Conservation (phyloP, 2,797 vertebrate species). For the Ispidina lecontei region DNA sequence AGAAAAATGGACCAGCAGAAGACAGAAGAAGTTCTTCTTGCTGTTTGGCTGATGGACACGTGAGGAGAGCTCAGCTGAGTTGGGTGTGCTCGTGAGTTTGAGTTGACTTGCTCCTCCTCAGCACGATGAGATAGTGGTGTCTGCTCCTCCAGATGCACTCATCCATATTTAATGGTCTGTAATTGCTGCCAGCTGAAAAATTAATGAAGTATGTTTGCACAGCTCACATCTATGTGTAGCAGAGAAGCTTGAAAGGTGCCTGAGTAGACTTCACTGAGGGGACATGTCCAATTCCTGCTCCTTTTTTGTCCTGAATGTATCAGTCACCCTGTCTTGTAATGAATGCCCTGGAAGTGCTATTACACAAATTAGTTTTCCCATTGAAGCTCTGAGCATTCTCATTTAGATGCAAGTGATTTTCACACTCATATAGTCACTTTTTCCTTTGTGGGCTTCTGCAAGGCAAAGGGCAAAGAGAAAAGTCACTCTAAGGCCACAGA, state of each 20-base stretch:
- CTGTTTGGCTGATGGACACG: fast-evolving
- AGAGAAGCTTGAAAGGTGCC: not conserved
- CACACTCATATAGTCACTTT: not conserved
- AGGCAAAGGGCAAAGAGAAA: not conserved
- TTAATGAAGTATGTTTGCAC: not conserved
- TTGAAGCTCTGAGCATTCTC: not conserved
- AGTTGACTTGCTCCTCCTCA: not conserved
- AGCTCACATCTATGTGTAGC: not conserved
- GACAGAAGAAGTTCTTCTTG: not conserved
- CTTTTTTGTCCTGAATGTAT: not conserved
- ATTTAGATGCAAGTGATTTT: not conserved
- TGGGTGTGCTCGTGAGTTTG: fast-evolving
- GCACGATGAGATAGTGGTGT: not conserved
- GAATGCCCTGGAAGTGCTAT: not conserved
- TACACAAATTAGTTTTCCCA: not conserved
- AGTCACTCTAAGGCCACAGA: slow-evolving; percentile 1
- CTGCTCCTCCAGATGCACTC: slow-evolving; percentile 27
- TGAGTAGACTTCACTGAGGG: fast-evolving
- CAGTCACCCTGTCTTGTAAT: not conserved
- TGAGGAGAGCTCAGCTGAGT: not conserved
- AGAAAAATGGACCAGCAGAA: not conserved
- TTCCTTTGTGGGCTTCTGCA: not conserved
- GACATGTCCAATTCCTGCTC: not conserved
- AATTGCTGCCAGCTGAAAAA: slow-evolving; percentile 52
- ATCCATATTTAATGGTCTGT: slow-evolving; percentile 48